Percentiles rank a stretch among this genome's conserved stretches.
These are phyloP conservation scores for Trichonephila inaurata DNA, from an alignment of 1,140 invertebrate species.

Conservation along the genomic window DNA sequence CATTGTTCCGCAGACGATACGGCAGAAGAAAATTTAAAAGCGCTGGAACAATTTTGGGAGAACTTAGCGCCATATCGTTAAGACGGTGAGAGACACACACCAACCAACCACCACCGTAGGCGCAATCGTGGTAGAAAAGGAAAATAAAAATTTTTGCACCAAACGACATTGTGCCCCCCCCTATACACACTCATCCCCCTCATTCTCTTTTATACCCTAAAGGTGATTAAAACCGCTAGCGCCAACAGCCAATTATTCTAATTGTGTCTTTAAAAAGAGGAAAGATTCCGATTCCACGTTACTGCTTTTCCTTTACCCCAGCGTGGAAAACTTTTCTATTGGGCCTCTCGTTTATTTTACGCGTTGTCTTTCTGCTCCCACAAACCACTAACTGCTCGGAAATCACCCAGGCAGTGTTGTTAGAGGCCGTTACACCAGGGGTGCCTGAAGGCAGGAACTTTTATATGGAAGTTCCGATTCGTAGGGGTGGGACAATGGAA, in stretches of 20 bases:
- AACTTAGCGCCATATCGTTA: conserved; percentile 74
- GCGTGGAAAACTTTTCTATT: conserved; percentile 63
- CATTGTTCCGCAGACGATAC: conserved; percentile 76
- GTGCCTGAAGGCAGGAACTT: conserved; percentile 29
- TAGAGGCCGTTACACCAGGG: conserved; percentile 44
- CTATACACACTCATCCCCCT: too few relatives aligned
- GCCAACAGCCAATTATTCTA: conserved; percentile 76
- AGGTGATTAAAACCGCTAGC: conserved; percentile 75
- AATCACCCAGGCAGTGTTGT: conserved; percentile 15
- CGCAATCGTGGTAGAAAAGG: conserved; percentile 28
- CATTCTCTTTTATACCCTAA: conserved; percentile 70
- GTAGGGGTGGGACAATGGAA: conserved; percentile 9
- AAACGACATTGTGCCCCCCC: conserved; percentile 66
- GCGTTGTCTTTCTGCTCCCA: conserved; percentile 58
- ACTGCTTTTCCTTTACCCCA: conserved; percentile 57
- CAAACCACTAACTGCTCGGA: conserved; percentile 32
- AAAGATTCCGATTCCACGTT: conserved; percentile 64
- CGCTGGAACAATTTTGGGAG: conserved; percentile 58
- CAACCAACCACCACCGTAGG: conserved; percentile 1
- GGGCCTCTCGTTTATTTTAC: conserved; percentile 69
- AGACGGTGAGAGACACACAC: conserved; percentile 23
- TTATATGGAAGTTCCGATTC: conserved; percentile 43
- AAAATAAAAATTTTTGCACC: conserved; percentile 68
- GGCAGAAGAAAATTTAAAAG: conserved; percentile 76
- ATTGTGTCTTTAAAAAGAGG: conserved; percentile 75